Evolutionary conservation across 2,888 invertebrate genomes (phyloP), one percentile per base, ranked within the genome.

Genomic region (Aporophyla lueneburgensis): DNA sequence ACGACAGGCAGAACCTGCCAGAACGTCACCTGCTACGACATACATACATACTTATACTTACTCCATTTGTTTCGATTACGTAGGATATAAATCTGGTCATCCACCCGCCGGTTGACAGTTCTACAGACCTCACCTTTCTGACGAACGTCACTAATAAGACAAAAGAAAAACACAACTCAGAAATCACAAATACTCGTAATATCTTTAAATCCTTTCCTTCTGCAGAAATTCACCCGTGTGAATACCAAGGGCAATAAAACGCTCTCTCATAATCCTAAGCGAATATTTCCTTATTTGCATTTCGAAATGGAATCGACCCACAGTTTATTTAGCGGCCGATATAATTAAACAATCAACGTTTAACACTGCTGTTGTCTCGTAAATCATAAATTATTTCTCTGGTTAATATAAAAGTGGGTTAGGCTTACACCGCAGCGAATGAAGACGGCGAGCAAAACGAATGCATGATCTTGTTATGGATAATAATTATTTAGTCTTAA

Each of bases 301-400:
- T 90, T 90, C 78, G 82, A 88, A 90, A 91, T 89, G 87, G 84
- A 92, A 91, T 90, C 87, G 81, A 83, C 89, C 87, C 87, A 76
- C 82, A 83, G 87, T 89, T 90, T 90, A 90, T 92, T 92, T 89
- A 86, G 86, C 85, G 76, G 81, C 84, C 83, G 79, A 90, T 94
- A 90, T 94, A 93, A 94, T 94, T 93, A 93, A 92, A 94, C 91
- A 92, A 92, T 92, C 92, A 89, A 88, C 88, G 89, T 89, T 89
- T 89, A 89, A 89, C 89, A 89, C 89, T 90, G 88, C 90, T 86
- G 73, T 85, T 91, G 91, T 89, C 88, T 92, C 93, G 88, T 94
- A 94, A 94, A 94, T 94, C 92, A 91, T 84, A 86, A 87, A 86
- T 88, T 80, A 90, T 90, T 89, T 88, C 87, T 78, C 73, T 74